Evolutionary conservation across 2,888 invertebrate genomes (phyloP).

Genomic region (Apotomis betuletana): DNA sequence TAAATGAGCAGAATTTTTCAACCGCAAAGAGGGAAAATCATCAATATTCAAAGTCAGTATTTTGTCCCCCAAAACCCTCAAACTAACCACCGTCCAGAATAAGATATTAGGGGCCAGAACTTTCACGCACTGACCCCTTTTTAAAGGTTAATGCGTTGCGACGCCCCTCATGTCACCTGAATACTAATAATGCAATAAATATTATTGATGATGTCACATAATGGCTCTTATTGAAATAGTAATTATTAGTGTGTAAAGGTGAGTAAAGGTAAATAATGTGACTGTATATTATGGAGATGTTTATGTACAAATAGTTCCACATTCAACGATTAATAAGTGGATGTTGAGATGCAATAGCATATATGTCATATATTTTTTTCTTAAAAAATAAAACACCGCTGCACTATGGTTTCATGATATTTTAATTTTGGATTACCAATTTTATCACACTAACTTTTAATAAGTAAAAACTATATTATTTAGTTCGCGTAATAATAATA

Average conservation of each 20-base stretch:
- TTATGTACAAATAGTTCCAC: too few relatives aligned
- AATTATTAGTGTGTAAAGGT: background rate
- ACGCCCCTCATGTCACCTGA: constrained; percentile 67
- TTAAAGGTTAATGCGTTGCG: constrained; percentile 79
- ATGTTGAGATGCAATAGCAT: too few relatives aligned
- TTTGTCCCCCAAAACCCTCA: constrained; percentile 65
- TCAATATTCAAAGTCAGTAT: constrained; percentile 76
- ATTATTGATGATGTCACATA: constrained; percentile 10
- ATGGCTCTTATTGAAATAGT: background rate
- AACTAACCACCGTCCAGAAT: constrained; percentile 73
- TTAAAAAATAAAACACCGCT: too few relatives aligned
- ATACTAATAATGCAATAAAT: constrained; percentile 68
- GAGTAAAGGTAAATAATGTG: too few relatives aligned
- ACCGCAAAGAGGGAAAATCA: constrained; percentile 62
- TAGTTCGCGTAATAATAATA: too few relatives aligned
- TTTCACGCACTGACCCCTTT: constrained; percentile 81
- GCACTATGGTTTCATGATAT: too few relatives aligned
- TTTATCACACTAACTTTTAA: too few relatives aligned
- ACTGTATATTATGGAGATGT: too few relatives aligned
- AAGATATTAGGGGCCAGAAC: constrained; percentile 78
- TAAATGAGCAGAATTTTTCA: constrained; percentile 61
- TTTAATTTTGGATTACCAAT: too few relatives aligned
- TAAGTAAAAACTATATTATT: too few relatives aligned
- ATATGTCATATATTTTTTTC: too few relatives aligned
- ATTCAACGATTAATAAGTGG: too few relatives aligned